These are phyloP conservation scores for Channa striata DNA, from an alignment of 2,797 vertebrate genomes.

Conservation along the genomic window DNA sequence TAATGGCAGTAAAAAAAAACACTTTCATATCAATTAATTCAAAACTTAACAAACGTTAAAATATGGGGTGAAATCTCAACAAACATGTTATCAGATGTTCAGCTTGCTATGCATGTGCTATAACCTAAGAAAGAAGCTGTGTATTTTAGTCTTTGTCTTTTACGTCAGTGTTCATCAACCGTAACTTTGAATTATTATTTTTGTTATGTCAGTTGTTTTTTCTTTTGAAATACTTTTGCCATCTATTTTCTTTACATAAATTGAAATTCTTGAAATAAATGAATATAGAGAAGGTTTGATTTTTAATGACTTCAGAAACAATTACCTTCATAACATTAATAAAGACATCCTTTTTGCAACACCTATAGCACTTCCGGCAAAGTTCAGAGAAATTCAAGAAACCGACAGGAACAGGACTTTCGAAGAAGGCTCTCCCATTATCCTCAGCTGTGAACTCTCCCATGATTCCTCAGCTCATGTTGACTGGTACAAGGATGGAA, in stretches of 20 bases:
- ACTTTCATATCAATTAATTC: too few relatives aligned
- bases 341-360: constrained; percentile 65
- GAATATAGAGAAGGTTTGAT: constrained; percentile 9
- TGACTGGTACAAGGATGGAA: constrained; percentile 89
- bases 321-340: constrained; percentile 28
- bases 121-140: constrained; percentile 28
- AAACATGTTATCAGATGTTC: constrained; percentile 4
- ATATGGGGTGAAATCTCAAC: too few relatives aligned
- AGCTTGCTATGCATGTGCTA: constrained; percentile 20
- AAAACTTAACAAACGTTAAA: constrained; percentile 4
- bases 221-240: constrained; percentile 5
- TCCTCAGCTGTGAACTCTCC: constrained; percentile 89
- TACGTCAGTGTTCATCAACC: constrained; percentile 31
- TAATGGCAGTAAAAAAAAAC: too few relatives aligned
- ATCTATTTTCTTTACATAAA: constrained; percentile 13
- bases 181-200: constrained; percentile 23
- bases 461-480: constrained; percentile 78
- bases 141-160: background rate
- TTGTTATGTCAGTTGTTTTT: constrained; percentile 21
- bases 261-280: constrained; percentile 37
- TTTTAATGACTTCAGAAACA: constrained; percentile 12
- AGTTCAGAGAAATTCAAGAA: constrained; percentile 79
- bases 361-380: constrained; percentile 78
- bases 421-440: constrained; percentile 83
- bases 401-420: constrained; percentile 72